phyloP scores from a whole-genome alignment of 92 coral and sea anemone genomes.

The Porites rus region DNA sequence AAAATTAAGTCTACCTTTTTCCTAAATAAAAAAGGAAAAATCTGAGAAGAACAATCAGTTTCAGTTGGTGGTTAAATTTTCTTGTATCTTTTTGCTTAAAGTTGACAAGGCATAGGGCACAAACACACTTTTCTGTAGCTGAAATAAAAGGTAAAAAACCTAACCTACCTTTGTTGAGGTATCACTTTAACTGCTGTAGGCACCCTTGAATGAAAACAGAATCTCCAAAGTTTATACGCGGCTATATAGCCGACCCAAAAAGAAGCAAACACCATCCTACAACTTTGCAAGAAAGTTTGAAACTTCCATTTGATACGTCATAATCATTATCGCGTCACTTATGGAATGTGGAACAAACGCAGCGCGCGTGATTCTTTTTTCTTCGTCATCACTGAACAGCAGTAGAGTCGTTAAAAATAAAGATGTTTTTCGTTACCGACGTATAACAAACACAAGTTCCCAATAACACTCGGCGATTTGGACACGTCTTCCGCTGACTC shows the following conservation, averaged over 20 bases:
- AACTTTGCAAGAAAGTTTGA: neutral
- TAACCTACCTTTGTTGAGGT: conserved; percentile 2
- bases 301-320: conserved; percentile 8
- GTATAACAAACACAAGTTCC: too few species aligned
- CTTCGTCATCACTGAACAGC: too few species aligned
- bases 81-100: too few species aligned
- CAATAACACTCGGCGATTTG: too few species aligned
- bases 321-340: neutral
- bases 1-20: too few species aligned
- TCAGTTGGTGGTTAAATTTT: too few species aligned
- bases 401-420: too few species aligned
- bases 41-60: too few species aligned
- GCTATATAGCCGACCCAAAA: conserved; percentile 1
- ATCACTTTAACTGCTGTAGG: neutral
- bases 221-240: neutral
- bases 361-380: neutral
- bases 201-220: neutral
- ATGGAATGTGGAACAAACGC: neutral
- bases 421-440: too few species aligned
- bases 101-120: neutral
- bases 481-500: too few species aligned
- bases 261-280: neutral
- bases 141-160: neutral
- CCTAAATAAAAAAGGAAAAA: too few species aligned
- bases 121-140: neutral